Percentiles rank a stretch among this genome's conserved stretches.
phyloP scores from a whole-genome alignment of 2,797 vertebrate genomes.

The Phyllotis vaccarum region DNA sequence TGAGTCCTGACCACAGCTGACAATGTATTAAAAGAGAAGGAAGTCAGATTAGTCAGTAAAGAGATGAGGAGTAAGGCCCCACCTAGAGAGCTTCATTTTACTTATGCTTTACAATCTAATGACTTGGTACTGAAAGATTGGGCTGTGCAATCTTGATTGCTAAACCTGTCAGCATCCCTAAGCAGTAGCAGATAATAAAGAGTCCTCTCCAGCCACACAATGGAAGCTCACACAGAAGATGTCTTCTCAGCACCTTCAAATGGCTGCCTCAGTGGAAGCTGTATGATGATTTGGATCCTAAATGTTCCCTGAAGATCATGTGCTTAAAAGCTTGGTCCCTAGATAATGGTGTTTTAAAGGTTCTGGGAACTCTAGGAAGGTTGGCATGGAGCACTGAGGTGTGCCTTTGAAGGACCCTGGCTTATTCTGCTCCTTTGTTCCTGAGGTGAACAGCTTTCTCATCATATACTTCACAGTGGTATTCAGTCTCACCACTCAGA shows the following conservation, averaged over 20 bases:
- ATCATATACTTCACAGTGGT: neutral
- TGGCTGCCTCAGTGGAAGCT: neutral
- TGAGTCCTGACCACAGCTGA: neutral
- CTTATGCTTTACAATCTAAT: neutral
- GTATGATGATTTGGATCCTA: too few species aligned
- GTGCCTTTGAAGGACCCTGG: neutral
- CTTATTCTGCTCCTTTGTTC: neutral
- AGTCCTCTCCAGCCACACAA: neutral
- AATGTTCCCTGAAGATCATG: neutral
- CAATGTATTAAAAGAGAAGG: neutral
- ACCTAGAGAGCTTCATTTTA: neutral
- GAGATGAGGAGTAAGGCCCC: neutral
- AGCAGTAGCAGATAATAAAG: neutral
- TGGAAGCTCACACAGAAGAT: neutral
- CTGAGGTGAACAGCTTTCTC: neutral
- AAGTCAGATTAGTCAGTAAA: slow-evolving; percentile 1
- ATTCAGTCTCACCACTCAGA: neutral
- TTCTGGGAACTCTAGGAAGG: neutral
- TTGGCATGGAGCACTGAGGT: neutral
- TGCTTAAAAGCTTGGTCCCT: neutral
- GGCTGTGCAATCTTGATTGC: neutral
- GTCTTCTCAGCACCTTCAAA: neutral
- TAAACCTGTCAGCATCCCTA: neutral
- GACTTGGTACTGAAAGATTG: neutral
- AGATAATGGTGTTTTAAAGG: neutral